Evolutionary conservation across 2,113 vertebrate genomes (phyloP).

Genomic region (Manacus vitellinus): DNA sequence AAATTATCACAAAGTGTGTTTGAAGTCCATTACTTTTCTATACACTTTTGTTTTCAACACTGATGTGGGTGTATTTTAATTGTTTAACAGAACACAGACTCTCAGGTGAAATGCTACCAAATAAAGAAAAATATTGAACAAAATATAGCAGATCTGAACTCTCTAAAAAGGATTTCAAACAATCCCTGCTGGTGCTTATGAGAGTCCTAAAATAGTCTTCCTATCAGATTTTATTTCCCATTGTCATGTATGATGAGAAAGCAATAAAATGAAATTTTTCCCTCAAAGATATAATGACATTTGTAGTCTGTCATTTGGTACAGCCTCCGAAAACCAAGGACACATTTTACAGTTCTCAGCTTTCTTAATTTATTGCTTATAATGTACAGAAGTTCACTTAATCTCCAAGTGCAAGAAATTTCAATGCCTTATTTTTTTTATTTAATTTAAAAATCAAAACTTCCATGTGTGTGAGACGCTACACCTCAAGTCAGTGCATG

Average conservation of each 20-base stretch:
- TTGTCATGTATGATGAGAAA: neutral
- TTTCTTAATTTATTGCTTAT: slow-evolving; percentile 18
- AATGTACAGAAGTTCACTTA: neutral
- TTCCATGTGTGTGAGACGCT: neutral
- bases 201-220: neutral
- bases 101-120: neutral
- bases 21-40: neutral
- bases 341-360: neutral
- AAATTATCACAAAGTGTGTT: neutral
- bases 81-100: neutral
- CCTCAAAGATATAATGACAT: neutral
- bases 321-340: neutral
- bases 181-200: neutral
- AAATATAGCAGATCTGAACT: neutral
- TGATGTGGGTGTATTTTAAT: neutral
- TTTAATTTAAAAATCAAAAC: neutral
- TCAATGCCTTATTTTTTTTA: neutral
- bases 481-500: neutral
- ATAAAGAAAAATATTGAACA: neutral
- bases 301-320: neutral
- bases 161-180: slow-evolving; percentile 7
- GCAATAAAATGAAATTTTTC: neutral
- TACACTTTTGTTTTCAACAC: neutral
- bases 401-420: neutral
- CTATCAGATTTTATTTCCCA: slow-evolving; percentile 10